A percentile compares a stretch with the other conserved stretches of the same genome.
phyloP scores from a whole-genome alignment of 2,888 invertebrate species.

The Conchocele bisecta region DNA sequence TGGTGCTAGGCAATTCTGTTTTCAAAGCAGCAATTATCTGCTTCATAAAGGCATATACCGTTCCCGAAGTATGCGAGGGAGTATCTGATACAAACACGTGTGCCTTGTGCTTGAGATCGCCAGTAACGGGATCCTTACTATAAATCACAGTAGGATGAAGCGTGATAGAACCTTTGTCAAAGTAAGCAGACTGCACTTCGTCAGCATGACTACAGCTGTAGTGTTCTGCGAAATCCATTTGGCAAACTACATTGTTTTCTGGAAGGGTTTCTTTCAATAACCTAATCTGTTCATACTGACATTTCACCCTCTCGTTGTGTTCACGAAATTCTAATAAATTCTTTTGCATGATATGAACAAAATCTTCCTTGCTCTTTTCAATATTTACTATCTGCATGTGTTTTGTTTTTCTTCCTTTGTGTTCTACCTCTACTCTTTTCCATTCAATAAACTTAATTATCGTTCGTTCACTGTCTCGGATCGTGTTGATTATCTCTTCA shows the following conservation, averaged over 20 bases:
- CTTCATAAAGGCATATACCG: slow-evolving; percentile 26
- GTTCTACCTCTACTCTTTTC: slow-evolving; percentile 28
- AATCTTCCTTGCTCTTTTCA: slow-evolving; percentile 25
- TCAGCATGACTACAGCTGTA: slow-evolving; percentile 33
- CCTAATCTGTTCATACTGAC: slow-evolving; percentile 25
- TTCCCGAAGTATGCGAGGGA: slow-evolving; percentile 14
- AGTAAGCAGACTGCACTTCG: slow-evolving; percentile 41
- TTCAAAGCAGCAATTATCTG: neutral
- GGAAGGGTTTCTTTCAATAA: slow-evolving; percentile 17
- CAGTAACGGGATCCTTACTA: neutral
- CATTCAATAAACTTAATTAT: slow-evolving; percentile 31
- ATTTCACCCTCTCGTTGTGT: slow-evolving; percentile 18
- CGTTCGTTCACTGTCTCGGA: neutral
- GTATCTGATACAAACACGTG: slow-evolving; percentile 27
- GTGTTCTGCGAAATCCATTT: slow-evolving; percentile 46
- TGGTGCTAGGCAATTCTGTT: too few species aligned
- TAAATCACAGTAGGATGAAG: neutral
- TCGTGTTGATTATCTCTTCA: neutral
- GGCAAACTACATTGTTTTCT: slow-evolving; percentile 15
- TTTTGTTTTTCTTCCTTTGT: slow-evolving; percentile 29
- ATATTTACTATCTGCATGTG: slow-evolving; percentile 20
- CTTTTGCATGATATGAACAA: slow-evolving; percentile 21
- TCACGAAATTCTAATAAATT: slow-evolving; percentile 13
- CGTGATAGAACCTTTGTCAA: slow-evolving; percentile 35
- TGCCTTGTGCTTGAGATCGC: slow-evolving; percentile 4